Percentiles rank a stretch among this genome's conserved stretches.
Conservation (phyloP, 1,140 invertebrate species). For the Drosophila oshimai region DNA sequence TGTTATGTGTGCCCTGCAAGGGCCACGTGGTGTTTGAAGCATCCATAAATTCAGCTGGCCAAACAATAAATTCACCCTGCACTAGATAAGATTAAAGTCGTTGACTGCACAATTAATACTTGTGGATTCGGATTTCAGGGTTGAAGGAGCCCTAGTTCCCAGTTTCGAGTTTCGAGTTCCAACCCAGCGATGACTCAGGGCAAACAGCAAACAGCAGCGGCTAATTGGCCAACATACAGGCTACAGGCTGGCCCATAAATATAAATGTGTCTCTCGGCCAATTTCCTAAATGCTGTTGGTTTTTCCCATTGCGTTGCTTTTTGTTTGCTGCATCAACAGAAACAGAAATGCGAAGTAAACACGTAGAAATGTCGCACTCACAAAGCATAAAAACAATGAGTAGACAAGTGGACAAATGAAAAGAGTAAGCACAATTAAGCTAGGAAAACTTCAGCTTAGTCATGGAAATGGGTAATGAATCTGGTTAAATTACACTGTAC, state of each 20-base stretch:
- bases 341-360: slow-evolving; percentile 17
- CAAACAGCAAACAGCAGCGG: slow-evolving; percentile 14
- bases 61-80: slow-evolving; percentile 28
- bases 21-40: slow-evolving; percentile 22
- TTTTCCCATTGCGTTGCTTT: slow-evolving; percentile 27
- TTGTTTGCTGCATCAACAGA: slow-evolving; percentile 26
- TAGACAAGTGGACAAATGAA: neutral
- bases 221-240: slow-evolving; percentile 21
- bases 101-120: slow-evolving; percentile 1
- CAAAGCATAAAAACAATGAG: neutral
- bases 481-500: neutral
- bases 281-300: slow-evolving; percentile 61
- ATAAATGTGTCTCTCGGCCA: slow-evolving; percentile 12
- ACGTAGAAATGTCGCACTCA: neutral
- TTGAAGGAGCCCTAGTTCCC: neutral
- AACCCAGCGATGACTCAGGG: slow-evolving; percentile 18
- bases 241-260: slow-evolving; percentile 12
- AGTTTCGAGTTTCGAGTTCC: no score
- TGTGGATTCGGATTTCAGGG: neutral
- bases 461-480: neutral
- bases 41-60: slow-evolving; percentile 46
- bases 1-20: no score
- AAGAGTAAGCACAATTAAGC: neutral
- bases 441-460: neutral
- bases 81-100: slow-evolving; percentile 55